A percentile compares a stretch with the other conserved stretches of the same genome.
Evolutionary conservation across 2,797 vertebrate genomes (phyloP).

Genomic region (Ciconia nigra): DNA sequence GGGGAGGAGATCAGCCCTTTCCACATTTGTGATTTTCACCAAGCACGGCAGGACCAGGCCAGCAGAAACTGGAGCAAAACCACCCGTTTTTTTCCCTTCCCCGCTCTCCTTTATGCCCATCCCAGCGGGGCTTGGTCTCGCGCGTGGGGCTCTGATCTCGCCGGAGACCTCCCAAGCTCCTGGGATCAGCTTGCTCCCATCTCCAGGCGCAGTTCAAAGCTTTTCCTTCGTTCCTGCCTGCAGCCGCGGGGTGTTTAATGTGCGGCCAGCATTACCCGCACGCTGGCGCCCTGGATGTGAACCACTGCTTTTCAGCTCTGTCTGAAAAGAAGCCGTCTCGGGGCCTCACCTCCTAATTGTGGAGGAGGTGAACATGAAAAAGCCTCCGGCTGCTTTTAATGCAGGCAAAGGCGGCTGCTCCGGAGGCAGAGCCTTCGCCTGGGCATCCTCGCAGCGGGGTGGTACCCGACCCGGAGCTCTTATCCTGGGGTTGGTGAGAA

Average conservation of each 20-base stretch:
- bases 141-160: not conserved
- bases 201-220: not conserved
- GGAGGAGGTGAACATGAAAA: slow-evolving; percentile 7
- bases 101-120: not conserved
- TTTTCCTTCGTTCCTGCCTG: not conserved
- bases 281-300: not conserved
- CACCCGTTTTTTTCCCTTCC: not conserved
- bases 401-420: not conserved
- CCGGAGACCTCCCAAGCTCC: not conserved
- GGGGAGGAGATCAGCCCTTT: not conserved
- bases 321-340: not conserved
- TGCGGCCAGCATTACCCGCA: not conserved
- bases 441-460: not conserved
- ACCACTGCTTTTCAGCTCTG: not conserved
- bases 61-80: not conserved
- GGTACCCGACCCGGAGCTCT: not conserved
- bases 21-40: not conserved
- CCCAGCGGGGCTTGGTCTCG: not conserved
- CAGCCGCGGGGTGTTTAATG: not conserved
- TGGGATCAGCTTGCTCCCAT: fast-evolving
- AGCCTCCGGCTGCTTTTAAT: not conserved
- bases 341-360: not conserved
- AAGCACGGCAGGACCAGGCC: not conserved
- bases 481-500: not conserved
- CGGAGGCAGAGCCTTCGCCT: not conserved